phyloP scores from a whole-genome alignment of 1,140 invertebrate genomes.

The Zelostemma sp. region DNA sequence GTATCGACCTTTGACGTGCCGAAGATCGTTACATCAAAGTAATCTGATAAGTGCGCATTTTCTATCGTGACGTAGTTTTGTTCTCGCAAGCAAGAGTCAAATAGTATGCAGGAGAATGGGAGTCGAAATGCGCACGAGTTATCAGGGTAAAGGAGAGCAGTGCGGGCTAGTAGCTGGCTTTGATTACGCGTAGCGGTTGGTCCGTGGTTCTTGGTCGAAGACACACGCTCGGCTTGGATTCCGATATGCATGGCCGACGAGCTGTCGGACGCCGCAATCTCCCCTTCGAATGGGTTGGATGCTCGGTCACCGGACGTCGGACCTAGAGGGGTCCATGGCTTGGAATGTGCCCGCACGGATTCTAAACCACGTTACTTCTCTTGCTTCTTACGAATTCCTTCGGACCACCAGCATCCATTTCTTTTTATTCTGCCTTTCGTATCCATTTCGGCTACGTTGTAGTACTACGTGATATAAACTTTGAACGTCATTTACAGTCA shows the following conservation, averaged over 20 bases:
- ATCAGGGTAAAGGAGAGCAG: constrained; percentile 22
- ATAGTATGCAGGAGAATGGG: not conserved
- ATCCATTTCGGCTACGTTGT: constrained; percentile 13
- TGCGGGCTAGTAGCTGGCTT: constrained; percentile 42
- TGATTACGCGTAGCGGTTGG: constrained; percentile 59
- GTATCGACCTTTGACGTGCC: constrained; percentile 50
- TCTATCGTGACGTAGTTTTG: constrained; percentile 1
- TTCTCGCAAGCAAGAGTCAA: too few relatives aligned
- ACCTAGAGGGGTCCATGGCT: constrained; percentile 50
- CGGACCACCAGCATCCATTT: constrained; percentile 36
- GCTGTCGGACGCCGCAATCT: constrained; percentile 59
- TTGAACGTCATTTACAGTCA: not conserved
- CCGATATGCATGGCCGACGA: constrained; percentile 60
- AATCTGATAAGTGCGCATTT: constrained; percentile 6
- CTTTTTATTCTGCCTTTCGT: constrained; percentile 19
- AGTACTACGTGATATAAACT: not conserved
- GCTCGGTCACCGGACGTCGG: constrained; percentile 53
- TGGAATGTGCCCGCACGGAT: constrained; percentile 66
- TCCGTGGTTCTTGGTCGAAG: constrained; percentile 44
- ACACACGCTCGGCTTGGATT: constrained; percentile 44
- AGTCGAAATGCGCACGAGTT: not conserved
- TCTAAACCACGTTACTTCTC: constrained; percentile 54
- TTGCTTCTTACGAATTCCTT: constrained; percentile 33
- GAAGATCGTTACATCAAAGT: constrained; percentile 33
- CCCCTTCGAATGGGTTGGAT: constrained; percentile 57